Evolutionary conservation across 2,113 vertebrate species (phyloP), one percentile per base, ranked within the genome.

Genomic region (Erythrocebus patas): DNA sequence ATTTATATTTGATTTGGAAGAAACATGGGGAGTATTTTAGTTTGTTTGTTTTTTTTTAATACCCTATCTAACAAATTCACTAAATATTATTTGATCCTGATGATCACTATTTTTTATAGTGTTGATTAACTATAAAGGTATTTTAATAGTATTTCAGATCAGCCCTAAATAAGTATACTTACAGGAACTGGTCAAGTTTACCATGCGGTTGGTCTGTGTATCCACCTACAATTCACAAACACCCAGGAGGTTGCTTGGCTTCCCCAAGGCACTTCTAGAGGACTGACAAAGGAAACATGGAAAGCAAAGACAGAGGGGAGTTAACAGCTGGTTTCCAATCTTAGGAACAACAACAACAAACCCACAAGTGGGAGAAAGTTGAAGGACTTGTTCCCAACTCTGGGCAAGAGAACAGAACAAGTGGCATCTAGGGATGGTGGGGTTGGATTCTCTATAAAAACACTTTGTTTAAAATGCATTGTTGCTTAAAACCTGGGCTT

Each of bases 1-100:
- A 35, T 96, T 95, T 73, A 86, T 90, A 22, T 93, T 52, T 85
- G 25, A 79, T 81, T 97, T 96, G 59, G 16, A 94, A 94, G 76
- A 97, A 93, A 91, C 80, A 81, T 70, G 20, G 40, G 40, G 18
- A 92, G 84, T 27, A 95, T 66, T 93, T 73, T 55, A 38, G 23
- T n/a, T 89, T 43, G 59, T 59, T 59, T 59, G n/a, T n/a, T 59
- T 59, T 59, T 25, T 79, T 86, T 35, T n/a, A 61, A 91, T 78
- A 91, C 13, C 1, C 75, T 82, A 52, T 76, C 8, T 88, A 61
- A 43, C 17, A 72, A 83, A 79, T 75, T 89, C 55, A 59, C 55
- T 90, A 61, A 93, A 35, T 89, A 35, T 70, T 92, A 43, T 86
- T 96, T 92, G 30, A 90, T 94, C 30, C 30, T 82, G 86, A 90